Evolutionary conservation across 2,797 vertebrate species (phyloP), one percentile per base, ranked within the genome.

Genomic region (Helarctos malayanus): DNA sequence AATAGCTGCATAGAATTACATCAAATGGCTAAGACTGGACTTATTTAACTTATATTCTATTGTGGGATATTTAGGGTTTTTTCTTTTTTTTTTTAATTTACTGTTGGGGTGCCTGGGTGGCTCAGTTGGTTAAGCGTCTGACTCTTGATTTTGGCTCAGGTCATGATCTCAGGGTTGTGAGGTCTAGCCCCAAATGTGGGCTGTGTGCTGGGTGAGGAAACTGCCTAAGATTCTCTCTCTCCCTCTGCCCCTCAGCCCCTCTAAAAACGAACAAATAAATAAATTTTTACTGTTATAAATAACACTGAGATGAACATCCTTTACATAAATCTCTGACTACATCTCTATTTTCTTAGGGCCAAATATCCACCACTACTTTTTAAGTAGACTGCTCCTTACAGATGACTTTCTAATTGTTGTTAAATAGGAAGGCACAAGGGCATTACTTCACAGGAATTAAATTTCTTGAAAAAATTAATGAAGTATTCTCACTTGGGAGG

Each of bases 251-350:
- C 65, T 68, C 65, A 11, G 65, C 65, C n/a, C 65, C 65, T 68
- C 65, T 68, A 68, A 35, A 68, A 68, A 68, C n/a, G 11, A 68
- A 21, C 12, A 61, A 61, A 61, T 9, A 61, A 61, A 61, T 7
- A 56, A 56, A 29, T 18, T 76, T 63, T 57, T 89, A 7, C 35
- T 95, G 35, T 71, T 92, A 45, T 85, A 97, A 73, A 41, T 88
- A 97, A 89, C 16, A 69, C 93, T 82, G 78, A 97, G 49, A 38
- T 54, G 68, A 96, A 91, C 68, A 97, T 94, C 79, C 57, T 95
- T 18, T 80, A 65, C 3, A 19, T 75, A 86, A 69, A 86, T 68
- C 15, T 94, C 41, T 73, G 57, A 89, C 18, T 85, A 47, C 25
- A 49, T 79, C 59, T 92, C 7, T 89, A 11, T 95, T 96, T 92